Base-by-base conservation (phyloP, 2,888 invertebrate genomes). In the Scaptomyza polygonia region DNA sequence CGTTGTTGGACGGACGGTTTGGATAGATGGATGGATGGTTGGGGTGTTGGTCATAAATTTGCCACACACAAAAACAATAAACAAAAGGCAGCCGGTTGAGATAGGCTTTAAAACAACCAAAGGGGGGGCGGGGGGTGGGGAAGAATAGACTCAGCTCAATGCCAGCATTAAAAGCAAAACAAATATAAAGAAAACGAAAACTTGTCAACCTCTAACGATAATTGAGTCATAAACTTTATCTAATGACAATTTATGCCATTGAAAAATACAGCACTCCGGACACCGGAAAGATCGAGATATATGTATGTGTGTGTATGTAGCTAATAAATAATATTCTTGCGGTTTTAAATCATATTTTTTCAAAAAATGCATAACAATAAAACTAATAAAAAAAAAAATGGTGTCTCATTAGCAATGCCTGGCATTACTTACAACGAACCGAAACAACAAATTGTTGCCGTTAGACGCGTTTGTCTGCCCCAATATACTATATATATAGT, bases 211-310 rank as follows among this genome's bases (percentile, higher is more conserved):
- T 81, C 80, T 72, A 79, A 87, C 76, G 61, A 85, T 82, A 87
- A 82, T 82, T 87, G 85, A 82, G 82, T 82, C 87, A 85, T 82
- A 87, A 83, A 83, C 83, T 79, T 87, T 82, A 79, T 79, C 80
- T 84, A 84, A 84, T 86, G 80, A 88, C 84, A 83, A 75, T 86
- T 84, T 84, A 86, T 88, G 80, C 79, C 82, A 84, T 76, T 87
- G 72, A 72, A 72, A 75, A 79, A 67, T 36, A 74, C 29, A 67
- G 52, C 54, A 61, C 58, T 49, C 59, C n/a, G n/a, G 57, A 66
- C 57, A 71, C 61, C 73, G 73, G 77, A 76, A 76, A 77, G 77
- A 71, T 67, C 51, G 58, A 72, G 62, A 72, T 7, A 42, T 7
- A 27, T 25, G 3, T 21, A 21, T 21, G 3, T 21, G 25, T 27